Percentiles rank a stretch among this genome's conserved stretches.
Evolutionary conservation across 1,140 invertebrate genomes (phyloP).

Genomic region (Hylaeus anthracinus): DNA sequence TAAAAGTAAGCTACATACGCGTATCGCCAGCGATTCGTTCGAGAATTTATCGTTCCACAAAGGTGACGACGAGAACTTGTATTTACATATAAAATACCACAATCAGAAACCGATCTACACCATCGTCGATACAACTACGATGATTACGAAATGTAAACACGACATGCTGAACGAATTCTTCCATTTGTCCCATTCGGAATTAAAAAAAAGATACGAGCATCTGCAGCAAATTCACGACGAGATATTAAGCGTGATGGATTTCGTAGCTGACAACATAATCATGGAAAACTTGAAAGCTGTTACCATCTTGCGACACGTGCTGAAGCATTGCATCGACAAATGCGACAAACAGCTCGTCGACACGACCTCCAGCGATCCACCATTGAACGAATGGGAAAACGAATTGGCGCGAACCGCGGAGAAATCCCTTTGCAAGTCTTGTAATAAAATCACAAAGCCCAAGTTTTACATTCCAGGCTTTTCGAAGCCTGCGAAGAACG

Average conservation of each 20-base stretch:
- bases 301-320: slow-evolving; percentile 42
- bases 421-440: slow-evolving; percentile 53
- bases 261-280: slow-evolving; percentile 35
- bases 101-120: slow-evolving; percentile 12
- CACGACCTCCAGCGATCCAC: slow-evolving; percentile 1
- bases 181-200: slow-evolving; percentile 50
- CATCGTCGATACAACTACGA: slow-evolving; percentile 7
- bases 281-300: slow-evolving; percentile 58
- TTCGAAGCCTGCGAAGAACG: slow-evolving; percentile 57
- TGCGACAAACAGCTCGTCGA: slow-evolving; percentile 27
- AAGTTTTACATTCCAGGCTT: slow-evolving; percentile 70
- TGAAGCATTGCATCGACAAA: slow-evolving; percentile 43
- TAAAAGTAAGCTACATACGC: background rate
- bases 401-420: background rate
- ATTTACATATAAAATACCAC: slow-evolving; percentile 37
- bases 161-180: slow-evolving; percentile 64
- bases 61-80: slow-evolving; percentile 40
- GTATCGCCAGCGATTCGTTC: background rate
- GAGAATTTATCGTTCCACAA: slow-evolving; percentile 41
- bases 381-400: slow-evolving; percentile 43
- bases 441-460: slow-evolving; percentile 67
- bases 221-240: slow-evolving; percentile 52
- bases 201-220: slow-evolving; percentile 60
- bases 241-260: slow-evolving; percentile 52
- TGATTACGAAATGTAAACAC: slow-evolving; percentile 47